Evolutionary conservation across 1,140 invertebrate genomes (phyloP).

Genomic region (Vanessa atalanta): DNA sequence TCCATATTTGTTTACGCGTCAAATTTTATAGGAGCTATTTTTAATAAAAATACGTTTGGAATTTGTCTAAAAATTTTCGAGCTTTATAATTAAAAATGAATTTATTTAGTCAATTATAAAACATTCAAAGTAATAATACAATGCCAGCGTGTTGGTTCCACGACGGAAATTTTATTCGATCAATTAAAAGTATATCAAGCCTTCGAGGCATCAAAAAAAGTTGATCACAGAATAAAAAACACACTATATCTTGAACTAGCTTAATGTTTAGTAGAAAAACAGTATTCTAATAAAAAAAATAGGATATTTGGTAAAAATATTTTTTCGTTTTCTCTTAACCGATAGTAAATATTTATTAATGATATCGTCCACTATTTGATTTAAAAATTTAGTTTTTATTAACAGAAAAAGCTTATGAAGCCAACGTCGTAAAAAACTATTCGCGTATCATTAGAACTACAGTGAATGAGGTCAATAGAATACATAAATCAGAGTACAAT

Average conservation of each 20-base stretch:
- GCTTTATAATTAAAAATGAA: background rate
- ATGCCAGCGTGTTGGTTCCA: slow-evolving; percentile 16
- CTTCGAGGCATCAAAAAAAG: slow-evolving; percentile 62
- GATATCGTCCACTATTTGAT: slow-evolving; percentile 62
- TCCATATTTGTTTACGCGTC: slow-evolving; percentile 26
- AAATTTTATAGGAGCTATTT: slow-evolving; percentile 25
- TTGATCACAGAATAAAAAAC: slow-evolving; percentile 73
- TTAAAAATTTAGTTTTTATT: slow-evolving; percentile 37
- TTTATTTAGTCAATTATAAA: background rate
- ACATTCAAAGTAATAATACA: background rate
- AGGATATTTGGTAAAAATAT: slow-evolving; percentile 72
- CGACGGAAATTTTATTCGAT: slow-evolving; percentile 20
- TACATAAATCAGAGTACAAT: background rate
- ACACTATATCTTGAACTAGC: slow-evolving; percentile 64
- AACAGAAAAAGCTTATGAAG: slow-evolving; percentile 13
- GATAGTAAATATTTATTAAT: slow-evolving; percentile 49
- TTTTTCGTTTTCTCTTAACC: slow-evolving; percentile 61
- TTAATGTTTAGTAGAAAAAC: slow-evolving; percentile 64
- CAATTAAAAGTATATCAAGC: slow-evolving; percentile 33
- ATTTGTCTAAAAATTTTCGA: slow-evolving; percentile 19
- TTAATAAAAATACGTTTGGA: slow-evolving; percentile 17
- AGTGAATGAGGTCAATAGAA: slow-evolving; percentile 15
- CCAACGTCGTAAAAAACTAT: slow-evolving; percentile 19
- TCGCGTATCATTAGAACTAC: slow-evolving; percentile 11
- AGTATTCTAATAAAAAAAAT: slow-evolving; percentile 77